Evolutionary conservation across 2,797 vertebrate species (phyloP), one percentile per base, ranked within the genome.

Genomic region (Melanotaenia maccullochi): DNA sequence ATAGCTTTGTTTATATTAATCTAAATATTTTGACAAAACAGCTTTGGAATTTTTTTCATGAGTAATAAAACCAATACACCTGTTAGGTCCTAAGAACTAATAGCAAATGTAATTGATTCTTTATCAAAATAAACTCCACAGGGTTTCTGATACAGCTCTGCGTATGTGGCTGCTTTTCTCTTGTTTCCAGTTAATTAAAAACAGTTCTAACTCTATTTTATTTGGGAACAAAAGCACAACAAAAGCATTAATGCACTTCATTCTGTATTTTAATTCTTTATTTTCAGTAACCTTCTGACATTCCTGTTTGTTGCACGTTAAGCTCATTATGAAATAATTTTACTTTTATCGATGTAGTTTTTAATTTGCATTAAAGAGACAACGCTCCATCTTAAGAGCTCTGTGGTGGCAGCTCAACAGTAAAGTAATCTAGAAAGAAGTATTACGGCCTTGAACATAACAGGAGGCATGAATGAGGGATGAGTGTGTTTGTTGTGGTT

Each of bases 401-500:
- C 55, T 57, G 63, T 59, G 20, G 14, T 28, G 25, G 24, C 72
- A 74, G 60, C 68, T 76, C 52, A 42, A 71, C 60, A 57, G 24
- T 57, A 40, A 52, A 60, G 62, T 75, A 75, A 83, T 87, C 77
- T 78, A 79, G 60, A 85, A 82, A 78, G 79, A 88, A 70, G 65
- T 73, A 64, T 78, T 82, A 30, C 71, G 75, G 65, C 77, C 78
- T 60, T 77, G 60, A 85, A 77, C 66, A 28, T 79, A 80, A 83
- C 71, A 66, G 71, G 67, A 67, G 83, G 84, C 79, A 83, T 73
- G 72, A 88, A 82, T 77, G 80, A 85, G 66, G 69, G 76, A 81
- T 75, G 54, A 75, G 69, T 74, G 66, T 69, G 59, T 89, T 80
- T 88, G 82, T 89, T 87, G 70, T 83, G 69, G 77, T 89, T 81